Percentiles rank a stretch among this genome's conserved stretches.
Conservation (phyloP, 2,113 vertebrate species). For the Brevimyrus niger region DNA sequence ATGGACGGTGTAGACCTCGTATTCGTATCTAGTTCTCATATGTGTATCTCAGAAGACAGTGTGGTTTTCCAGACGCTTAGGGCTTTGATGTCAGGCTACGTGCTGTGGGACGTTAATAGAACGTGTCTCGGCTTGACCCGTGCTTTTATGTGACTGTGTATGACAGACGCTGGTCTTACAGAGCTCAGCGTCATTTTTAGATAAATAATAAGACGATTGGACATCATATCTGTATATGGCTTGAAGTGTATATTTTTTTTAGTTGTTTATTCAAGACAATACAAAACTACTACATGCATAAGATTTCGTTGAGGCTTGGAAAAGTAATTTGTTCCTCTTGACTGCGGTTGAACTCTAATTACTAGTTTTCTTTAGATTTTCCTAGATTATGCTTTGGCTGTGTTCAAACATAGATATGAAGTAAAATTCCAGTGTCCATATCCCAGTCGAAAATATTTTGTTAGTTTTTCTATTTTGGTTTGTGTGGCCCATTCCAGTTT, state of each 20-base stretch:
- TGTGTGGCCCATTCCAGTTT: neutral
- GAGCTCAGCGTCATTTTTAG: neutral
- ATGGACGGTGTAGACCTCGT: neutral
- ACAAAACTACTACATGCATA: neutral
- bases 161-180: neutral
- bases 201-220: neutral
- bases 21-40: neutral
- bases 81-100: neutral
- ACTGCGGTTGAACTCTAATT: conserved; percentile 6
- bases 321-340: neutral
- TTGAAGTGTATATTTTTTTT: neutral
- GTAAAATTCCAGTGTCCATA: neutral
- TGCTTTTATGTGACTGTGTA: neutral
- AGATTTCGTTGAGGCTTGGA: neutral
- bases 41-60: neutral
- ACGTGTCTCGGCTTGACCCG: neutral
- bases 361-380: neutral
- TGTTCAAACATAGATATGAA: neutral
- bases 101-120: neutral
- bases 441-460: neutral
- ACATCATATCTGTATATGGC: neutral
- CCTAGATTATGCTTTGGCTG: neutral
- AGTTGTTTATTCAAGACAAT: neutral
- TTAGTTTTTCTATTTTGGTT: neutral
- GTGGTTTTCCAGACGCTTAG: neutral